A percentile compares a stretch with the other conserved stretches of the same genome.
Evolutionary conservation across 1,140 invertebrate species (phyloP).

Genomic region (Bombus sibiricus): DNA sequence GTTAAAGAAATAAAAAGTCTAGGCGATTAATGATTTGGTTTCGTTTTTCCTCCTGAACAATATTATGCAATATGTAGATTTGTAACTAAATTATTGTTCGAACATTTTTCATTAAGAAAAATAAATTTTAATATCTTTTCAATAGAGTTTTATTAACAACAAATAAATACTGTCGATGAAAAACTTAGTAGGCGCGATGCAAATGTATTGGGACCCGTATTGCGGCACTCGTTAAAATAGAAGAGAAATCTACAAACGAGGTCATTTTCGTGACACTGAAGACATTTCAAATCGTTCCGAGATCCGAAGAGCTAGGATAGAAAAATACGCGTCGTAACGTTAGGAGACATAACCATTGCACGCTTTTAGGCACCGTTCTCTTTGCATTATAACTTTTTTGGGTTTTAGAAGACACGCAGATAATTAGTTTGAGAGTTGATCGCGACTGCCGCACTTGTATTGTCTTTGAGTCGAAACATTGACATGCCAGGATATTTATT

Average conservation of each 20-base stretch:
- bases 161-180: constrained; percentile 79
- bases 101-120: not conserved
- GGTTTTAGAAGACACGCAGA: constrained; percentile 38
- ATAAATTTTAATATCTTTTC: constrained; percentile 45
- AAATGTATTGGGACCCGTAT: constrained; percentile 51
- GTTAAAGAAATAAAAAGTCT: constrained; percentile 72
- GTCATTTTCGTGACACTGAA: not conserved
- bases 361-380: constrained; percentile 43
- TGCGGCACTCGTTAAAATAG: constrained; percentile 19
- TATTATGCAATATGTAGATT: not conserved
- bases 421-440: constrained; percentile 52
- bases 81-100: not conserved
- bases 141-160: constrained; percentile 78
- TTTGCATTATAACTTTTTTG: constrained; percentile 46
- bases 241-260: constrained; percentile 6
- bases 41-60: not conserved
- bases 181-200: constrained; percentile 68
- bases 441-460: constrained; percentile 47
- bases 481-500: constrained; percentile 84
- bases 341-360: constrained; percentile 34
- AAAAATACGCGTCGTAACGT: constrained; percentile 56
- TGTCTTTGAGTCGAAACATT: constrained; percentile 44
- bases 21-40: constrained; percentile 18
- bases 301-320: constrained; percentile 11
- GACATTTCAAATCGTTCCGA: not conserved